Conservation (phyloP, 1,140 invertebrate species). For the Amyelois transitella region DNA sequence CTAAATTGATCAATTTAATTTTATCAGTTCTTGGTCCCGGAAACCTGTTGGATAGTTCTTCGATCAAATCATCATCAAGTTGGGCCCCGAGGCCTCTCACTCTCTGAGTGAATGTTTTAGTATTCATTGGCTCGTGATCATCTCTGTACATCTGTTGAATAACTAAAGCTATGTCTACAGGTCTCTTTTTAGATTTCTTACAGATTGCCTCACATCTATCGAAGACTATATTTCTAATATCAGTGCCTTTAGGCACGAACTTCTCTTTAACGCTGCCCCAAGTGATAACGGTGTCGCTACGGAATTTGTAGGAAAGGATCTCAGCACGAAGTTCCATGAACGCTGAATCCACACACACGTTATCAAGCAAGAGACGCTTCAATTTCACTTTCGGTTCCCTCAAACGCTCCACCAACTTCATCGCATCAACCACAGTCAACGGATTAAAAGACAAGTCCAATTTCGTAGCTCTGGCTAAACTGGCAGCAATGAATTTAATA, state of each 20-base stretch:
- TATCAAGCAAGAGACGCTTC: constrained; percentile 33
- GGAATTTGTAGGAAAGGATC: constrained; percentile 22
- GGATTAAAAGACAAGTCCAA: constrained; percentile 61
- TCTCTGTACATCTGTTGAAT: neutral
- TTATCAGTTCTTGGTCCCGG: constrained; percentile 13
- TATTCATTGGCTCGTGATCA: neutral
- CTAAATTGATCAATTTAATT: constrained; percentile 23
- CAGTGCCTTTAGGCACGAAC: constrained; percentile 20
- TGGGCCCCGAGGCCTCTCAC: neutral
- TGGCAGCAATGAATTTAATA: constrained; percentile 16
- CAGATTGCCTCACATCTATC: neutral
- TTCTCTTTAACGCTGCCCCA: constrained; percentile 22
- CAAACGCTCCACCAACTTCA: constrained; percentile 21
- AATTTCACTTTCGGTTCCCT: constrained; percentile 27
- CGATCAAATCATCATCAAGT: neutral
- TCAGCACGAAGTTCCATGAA: constrained; percentile 20
- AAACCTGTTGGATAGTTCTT: neutral
- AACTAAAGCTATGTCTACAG: neutral
- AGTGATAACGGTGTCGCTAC: constrained; percentile 29
- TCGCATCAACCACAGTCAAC: constrained; percentile 46
- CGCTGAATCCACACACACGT: constrained; percentile 26
- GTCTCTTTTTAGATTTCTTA: neutral
- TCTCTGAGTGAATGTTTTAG: neutral
- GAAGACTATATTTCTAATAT: constrained; percentile 22
- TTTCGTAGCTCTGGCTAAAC: constrained; percentile 28